Conservation (phyloP, 1,140 invertebrate genomes). For the Periplaneta americana region DNA sequence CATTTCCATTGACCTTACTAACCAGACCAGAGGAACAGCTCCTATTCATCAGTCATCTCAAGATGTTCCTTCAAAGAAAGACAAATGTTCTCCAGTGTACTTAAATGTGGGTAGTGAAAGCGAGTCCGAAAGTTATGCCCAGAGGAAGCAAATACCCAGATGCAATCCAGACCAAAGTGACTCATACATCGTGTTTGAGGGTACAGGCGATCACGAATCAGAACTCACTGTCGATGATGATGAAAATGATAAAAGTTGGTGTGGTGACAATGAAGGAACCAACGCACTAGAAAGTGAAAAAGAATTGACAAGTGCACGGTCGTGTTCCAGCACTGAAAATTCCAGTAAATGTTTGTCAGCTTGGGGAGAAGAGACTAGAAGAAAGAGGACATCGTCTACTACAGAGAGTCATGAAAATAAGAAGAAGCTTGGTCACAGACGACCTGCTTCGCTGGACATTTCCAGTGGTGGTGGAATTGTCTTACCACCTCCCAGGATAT, state of each 20-base stretch:
- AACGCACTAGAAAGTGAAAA: background rate
- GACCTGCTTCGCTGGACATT: constrained; percentile 9
- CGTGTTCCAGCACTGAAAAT: background rate
- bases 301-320: too few species aligned
- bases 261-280: background rate
- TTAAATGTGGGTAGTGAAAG: background rate
- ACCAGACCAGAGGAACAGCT: background rate
- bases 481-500: background rate
- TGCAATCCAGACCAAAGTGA: constrained; percentile 20
- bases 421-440: background rate
- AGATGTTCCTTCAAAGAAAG: background rate
- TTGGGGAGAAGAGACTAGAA: background rate
- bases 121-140: background rate
- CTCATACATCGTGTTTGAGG: constrained; percentile 34
- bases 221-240: background rate
- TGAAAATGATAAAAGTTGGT: background rate
- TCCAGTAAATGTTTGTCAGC: background rate
- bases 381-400: background rate
- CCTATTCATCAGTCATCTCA: background rate
- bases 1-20: background rate
- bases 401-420: background rate
- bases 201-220: constrained; percentile 22
- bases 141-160: background rate
- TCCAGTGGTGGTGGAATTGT: background rate
- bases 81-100: background rate